Conservation (phyloP, 2,888 invertebrate genomes). For the Steinernema hermaphroditum region DNA sequence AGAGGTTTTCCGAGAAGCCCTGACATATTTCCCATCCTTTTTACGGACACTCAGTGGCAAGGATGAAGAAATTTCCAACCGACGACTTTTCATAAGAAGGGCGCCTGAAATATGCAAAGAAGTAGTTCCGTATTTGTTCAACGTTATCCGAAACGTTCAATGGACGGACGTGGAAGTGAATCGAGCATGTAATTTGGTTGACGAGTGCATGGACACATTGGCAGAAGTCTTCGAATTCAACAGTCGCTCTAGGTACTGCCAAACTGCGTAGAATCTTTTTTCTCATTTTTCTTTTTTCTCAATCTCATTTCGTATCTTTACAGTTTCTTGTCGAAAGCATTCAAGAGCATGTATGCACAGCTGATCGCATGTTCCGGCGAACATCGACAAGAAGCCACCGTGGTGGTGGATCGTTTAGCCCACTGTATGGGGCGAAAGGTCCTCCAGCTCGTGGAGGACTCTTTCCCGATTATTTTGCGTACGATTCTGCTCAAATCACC, state of each 20-base stretch:
- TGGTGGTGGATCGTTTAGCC: not conserved
- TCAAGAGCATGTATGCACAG: not conserved
- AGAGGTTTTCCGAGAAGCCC: not conserved
- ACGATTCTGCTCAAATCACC: not conserved
- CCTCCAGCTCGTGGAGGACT: not conserved
- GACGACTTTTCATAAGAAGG: not conserved
- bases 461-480: not conserved
- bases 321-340: not conserved
- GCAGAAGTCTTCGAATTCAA: not conserved
- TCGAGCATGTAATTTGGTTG: not conserved
- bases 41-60: not conserved
- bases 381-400: not conserved
- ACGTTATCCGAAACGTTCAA: not conserved
- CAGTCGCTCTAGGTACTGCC: not conserved
- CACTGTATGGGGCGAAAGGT: no score
- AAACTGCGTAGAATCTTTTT: not conserved
- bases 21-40: constrained; percentile 19
- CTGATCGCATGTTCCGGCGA: not conserved
- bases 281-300: not conserved
- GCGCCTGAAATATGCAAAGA: not conserved
- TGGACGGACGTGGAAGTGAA: no score
- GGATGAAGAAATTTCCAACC: not conserved
- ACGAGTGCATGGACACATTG: not conserved
- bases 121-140: not conserved
- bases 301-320: not conserved